A percentile compares a stretch with the other conserved stretches of the same genome.
Evolutionary conservation across 1,140 invertebrate species (phyloP).

Genomic region (Listronotus bonariensis): DNA sequence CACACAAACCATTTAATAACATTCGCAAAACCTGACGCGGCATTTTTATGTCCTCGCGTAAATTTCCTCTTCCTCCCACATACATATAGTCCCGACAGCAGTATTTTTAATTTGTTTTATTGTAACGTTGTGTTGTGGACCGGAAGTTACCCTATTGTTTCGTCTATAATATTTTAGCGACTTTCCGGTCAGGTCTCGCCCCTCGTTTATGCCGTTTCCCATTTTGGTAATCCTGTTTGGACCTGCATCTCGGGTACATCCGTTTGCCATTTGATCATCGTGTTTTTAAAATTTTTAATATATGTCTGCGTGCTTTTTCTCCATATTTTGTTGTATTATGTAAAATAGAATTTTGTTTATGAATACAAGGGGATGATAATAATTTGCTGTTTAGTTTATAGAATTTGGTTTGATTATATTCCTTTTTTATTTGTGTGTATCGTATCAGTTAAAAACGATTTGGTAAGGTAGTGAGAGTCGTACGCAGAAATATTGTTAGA

Average conservation of each 20-base stretch:
- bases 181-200: conserved; percentile 36
- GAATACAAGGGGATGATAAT: too few relatives aligned
- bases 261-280: neutral
- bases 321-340: too few relatives aligned
- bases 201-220: conserved; percentile 32
- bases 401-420: too few relatives aligned
- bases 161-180: conserved; percentile 39
- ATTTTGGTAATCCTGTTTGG: conserved; percentile 13
- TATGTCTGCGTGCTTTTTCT: neutral
- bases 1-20: conserved; percentile 42
- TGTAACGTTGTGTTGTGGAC: conserved; percentile 38
- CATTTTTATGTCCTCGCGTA: conserved; percentile 39
- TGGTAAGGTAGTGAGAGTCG: too few relatives aligned
- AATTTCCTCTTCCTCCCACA: conserved; percentile 26
- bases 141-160: conserved; percentile 41
- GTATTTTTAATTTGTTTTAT: conserved; percentile 44
- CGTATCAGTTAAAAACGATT: too few relatives aligned
- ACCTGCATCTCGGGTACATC: conserved; percentile 4
- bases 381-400: too few relatives aligned
- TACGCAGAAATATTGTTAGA: too few relatives aligned
- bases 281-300: neutral
- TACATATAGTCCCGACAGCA: conserved; percentile 12
- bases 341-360: too few relatives aligned
- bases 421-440: too few relatives aligned
- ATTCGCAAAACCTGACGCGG: conserved; percentile 39